Base-by-base conservation (phyloP, 2,113 vertebrate genomes). In the Dryoscopus gambensis region DNA sequence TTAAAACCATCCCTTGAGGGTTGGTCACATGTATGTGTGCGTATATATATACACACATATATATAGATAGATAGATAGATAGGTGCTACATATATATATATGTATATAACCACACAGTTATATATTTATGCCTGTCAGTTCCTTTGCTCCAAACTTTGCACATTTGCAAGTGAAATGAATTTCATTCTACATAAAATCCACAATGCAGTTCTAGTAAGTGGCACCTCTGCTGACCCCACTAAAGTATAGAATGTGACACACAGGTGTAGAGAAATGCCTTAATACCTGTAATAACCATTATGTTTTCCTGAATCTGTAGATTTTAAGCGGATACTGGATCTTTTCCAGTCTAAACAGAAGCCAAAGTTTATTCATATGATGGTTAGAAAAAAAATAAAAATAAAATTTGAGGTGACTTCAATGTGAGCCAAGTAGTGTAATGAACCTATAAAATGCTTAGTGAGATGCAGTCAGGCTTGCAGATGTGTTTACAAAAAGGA, bases 371-470 rank as follows among this genome's bases (percentile, higher is more conserved):
- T 97, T 98, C 85, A 90, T 85, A 96, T 62, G 68, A 74, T 47
- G 74, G 49, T 46, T 95, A 94, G 77, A 65, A 94, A 95, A 87
- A 89, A 97, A 94, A 91, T 47, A 91, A 96, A 96, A 97, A 94
- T 96, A 97, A 98, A 97, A 96, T 90, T 70, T 97, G 97, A 98
- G 97, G 97, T 97, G 97, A 98, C 91, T 97, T 97, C 97, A 98
- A 96, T 97, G 97, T 98, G 97, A 98, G 96, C 95, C 97, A 97
- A 97, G 88, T 95, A 83, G 71, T 78, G 91, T 97, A 98, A 98
- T 98, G 94, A 98, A 97, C 87, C 97, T 96, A 97, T 98, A 98
- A 98, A 98, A 98, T 97, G 96, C 95, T 98, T 97, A 98, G 95
- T 97, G 97, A 96, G 88, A 98, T 96, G 95, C 97, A 98, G 80